Conservation (phyloP, 2,797 vertebrate species). For the Telmatherina bonti region DNA sequence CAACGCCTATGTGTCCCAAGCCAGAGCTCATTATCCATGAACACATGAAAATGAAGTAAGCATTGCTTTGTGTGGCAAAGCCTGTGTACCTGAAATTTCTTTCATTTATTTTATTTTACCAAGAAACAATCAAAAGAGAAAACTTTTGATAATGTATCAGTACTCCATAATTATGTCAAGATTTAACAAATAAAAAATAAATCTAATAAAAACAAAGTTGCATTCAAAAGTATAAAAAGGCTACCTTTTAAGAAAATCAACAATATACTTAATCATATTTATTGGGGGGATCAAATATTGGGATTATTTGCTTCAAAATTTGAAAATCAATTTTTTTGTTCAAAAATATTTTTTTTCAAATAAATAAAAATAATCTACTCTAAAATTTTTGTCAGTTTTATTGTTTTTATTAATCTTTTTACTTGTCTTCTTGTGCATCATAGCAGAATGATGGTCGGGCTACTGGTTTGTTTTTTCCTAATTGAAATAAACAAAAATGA, state of each 20-base stretch:
- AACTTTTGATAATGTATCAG: background rate
- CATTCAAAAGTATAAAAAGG: background rate
- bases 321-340: no score
- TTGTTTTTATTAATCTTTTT: no score
- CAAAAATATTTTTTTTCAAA: no score
- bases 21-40: constrained; percentile 47
- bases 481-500: no score
- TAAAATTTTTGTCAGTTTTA: no score
- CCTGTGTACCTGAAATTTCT: constrained; percentile 12
- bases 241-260: background rate
- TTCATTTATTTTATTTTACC: background rate
- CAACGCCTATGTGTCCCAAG: constrained; percentile 48
- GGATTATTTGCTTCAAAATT: no score
- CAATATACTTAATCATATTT: background rate
- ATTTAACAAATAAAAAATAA: background rate
- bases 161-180: background rate
- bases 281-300: no score
- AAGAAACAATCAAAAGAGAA: background rate
- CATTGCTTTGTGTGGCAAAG: background rate
- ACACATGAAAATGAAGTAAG: constrained; percentile 32
- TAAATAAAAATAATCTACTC: no score
- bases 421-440: no score
- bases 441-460: no score
- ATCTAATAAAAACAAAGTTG: background rate
- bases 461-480: no score